A percentile compares a stretch with the other conserved stretches of the same genome.
Conservation (phyloP, 2,113 vertebrate species). For the Spea bombifrons region DNA sequence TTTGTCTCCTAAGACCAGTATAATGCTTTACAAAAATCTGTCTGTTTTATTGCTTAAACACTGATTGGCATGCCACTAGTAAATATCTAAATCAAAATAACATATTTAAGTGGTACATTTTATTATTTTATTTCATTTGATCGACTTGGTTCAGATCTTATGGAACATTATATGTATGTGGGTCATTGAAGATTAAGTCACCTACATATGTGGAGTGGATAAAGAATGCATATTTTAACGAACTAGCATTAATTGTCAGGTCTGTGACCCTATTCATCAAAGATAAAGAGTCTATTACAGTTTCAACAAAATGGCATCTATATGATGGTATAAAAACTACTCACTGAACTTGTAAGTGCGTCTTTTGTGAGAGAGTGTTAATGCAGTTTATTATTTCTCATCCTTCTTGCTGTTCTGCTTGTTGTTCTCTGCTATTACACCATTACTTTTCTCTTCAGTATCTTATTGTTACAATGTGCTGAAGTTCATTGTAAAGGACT, state of each 20-base stretch:
- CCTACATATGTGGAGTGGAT: no score
- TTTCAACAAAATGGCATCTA: conserved; percentile 1
- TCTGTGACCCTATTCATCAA: not conserved
- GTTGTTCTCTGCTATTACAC: conserved; percentile 35
- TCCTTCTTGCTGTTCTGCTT: conserved; percentile 23
- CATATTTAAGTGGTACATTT: no score
- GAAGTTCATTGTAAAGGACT: conserved; percentile 39
- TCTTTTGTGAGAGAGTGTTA: conserved; percentile 24
- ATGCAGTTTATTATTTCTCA: conserved; percentile 37
- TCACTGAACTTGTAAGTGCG: conserved; percentile 16
- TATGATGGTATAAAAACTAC: not conserved
- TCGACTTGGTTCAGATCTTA: no score
- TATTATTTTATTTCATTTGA: no score
- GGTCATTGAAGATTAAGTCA: no score
- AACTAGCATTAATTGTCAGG: conserved; percentile 8
- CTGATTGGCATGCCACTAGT: no score
- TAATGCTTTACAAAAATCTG: no score
- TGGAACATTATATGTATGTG: no score
- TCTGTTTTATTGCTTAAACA: no score
- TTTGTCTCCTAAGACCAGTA: no score
- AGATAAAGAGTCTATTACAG: conserved; percentile 12
- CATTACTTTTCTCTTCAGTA: conserved; percentile 23
- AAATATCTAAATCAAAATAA: no score
- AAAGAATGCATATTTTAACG: no score
- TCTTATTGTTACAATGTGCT: conserved; percentile 7